Evolutionary conservation across 2,888 invertebrate genomes (phyloP), one percentile per base, ranked within the genome.

Genomic region (Acronicta alni): DNA sequence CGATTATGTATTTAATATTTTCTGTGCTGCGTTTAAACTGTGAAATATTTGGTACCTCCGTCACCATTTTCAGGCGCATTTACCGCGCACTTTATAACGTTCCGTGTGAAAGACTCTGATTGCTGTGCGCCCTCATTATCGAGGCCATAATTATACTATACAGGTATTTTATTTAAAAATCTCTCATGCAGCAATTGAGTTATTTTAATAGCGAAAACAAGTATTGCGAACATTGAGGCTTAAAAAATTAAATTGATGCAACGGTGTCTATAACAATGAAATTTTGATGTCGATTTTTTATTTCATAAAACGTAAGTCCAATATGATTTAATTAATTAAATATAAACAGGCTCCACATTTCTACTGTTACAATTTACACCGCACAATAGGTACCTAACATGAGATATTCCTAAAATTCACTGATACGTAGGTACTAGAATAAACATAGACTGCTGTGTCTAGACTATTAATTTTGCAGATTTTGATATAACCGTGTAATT

Each of bases 11-110:
- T 62, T 63, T 49, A 66, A 69, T 60, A 71, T 69, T 63, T 58
- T 60, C 51, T 30, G 57, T 52, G 48, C 55, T 52, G 42, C 43
- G 44, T 65, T 71, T 66, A 72, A 72, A 67, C 60, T 26, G 57
- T 57, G 52, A 66, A 69, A 75, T 77, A 74, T 74, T 72, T 58
- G 58, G 51, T 55, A 67, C 45, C 44, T 62, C 54, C 45, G 46
- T 62, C 54, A 67, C 54, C 56, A 61, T 67, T 68, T 73, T 68
- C 57, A 66, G 52, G 57, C 59, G 54, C 67, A 75, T 75, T 75
- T 68, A 59, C 53, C 58, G 49, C 49, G 52, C 45, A 52, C 23
- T 71, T 52, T 63, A 70, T 65, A 64, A 66, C 53, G 57, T 59
- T 54, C 44, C 60, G 52, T 61, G 57, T 59, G 57, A 67, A 59